Conservation (phyloP, 2,888 invertebrate genomes). For the Dryobotodes eremita region DNA sequence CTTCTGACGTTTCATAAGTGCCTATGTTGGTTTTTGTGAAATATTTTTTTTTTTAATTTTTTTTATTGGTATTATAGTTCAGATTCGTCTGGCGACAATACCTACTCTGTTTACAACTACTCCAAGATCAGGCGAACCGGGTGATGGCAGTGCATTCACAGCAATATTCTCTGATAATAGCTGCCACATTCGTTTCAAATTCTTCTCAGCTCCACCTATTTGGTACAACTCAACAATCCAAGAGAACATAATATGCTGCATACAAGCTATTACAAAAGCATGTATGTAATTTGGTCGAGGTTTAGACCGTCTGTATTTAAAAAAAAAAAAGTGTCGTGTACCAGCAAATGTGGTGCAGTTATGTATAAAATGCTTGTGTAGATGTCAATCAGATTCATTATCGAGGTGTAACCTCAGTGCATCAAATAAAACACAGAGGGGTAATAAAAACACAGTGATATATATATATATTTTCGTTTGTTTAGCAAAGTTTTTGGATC, state of each 20-base stretch:
- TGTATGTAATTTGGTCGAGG: too few species aligned
- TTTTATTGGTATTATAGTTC: too few species aligned
- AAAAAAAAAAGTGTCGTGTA: too few species aligned
- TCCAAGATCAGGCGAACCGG: neutral
- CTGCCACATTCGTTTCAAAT: neutral
- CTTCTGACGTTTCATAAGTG: too few species aligned
- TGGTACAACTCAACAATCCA: neutral
- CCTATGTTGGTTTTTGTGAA: too few species aligned
- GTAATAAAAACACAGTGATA: slow-evolving; percentile 88
- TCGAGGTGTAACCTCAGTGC: neutral
- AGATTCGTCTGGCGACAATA: neutral
- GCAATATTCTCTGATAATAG: neutral
- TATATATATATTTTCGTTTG: slow-evolving; percentile 87
- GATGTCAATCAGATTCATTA: neutral
- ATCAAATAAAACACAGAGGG: slow-evolving; percentile 78
- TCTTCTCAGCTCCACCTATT: neutral
- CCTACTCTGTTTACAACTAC: neutral
- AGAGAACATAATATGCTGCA: neutral
- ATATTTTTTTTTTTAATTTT: too few species aligned
- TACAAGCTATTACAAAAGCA: neutral
- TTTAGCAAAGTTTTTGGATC: slow-evolving; percentile 87
- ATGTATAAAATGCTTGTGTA: neutral
- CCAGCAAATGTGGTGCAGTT: neutral
- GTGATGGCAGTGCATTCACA: neutral
- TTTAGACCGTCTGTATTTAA: neutral